Conservation (phyloP, 2,797 vertebrate genomes). For the Chaenodraco wilsoni region DNA sequence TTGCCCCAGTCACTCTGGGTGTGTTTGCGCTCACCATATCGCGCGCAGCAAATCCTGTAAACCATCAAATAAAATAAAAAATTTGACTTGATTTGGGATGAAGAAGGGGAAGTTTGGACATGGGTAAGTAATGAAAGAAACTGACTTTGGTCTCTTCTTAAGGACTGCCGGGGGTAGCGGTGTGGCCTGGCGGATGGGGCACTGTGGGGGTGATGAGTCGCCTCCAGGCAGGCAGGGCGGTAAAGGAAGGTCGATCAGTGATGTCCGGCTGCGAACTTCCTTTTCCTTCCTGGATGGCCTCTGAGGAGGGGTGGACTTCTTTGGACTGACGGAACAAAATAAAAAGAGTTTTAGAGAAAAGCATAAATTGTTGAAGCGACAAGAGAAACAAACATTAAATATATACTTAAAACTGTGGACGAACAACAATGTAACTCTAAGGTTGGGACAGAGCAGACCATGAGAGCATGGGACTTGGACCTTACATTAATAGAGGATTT, state of each 20-base stretch:
- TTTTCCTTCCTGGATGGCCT: constrained; percentile 89
- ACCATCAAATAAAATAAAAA: constrained; percentile 11
- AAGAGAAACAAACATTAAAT: neutral
- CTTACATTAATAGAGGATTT: neutral
- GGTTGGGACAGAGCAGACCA: neutral
- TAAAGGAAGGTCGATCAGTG: constrained; percentile 94
- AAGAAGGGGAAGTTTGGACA: neutral
- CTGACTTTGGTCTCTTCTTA: constrained; percentile 99
- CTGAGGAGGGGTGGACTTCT: constrained; percentile 89
- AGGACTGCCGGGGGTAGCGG: constrained; percentile 88
- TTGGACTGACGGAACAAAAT: constrained; percentile 85
- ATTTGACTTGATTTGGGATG: neutral
- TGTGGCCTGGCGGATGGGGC: constrained; percentile 88
- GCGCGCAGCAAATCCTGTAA: constrained; percentile 95
- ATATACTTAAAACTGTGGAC: neutral
- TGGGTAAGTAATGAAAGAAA: constrained; percentile 7
- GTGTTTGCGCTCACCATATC: constrained; percentile 96
- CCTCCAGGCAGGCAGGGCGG: constrained; percentile 92
- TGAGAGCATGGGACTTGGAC: neutral
- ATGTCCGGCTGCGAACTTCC: constrained; percentile 90
- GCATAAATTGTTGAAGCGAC: neutral
- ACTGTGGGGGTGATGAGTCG: constrained; percentile 93
- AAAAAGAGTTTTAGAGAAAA: constrained; percentile 5
- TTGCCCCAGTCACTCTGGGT: constrained; percentile 98
- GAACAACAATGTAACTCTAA: neutral